Evolutionary conservation across 2,113 vertebrate species (phyloP), one percentile per base, ranked within the genome.

Genomic region (Malaclemys terrapin): DNA sequence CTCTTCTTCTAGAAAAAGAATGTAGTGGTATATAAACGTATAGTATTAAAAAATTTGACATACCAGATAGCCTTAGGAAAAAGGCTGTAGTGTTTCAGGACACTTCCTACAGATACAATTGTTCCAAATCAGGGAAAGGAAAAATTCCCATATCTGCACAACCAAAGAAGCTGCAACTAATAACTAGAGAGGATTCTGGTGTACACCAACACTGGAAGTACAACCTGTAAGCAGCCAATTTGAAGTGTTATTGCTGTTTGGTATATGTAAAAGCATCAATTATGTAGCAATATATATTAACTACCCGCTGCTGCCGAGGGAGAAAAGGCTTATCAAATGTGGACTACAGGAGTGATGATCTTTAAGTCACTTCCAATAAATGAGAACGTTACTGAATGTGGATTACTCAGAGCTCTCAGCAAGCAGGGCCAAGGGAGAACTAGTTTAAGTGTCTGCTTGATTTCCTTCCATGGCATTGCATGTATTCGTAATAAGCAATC

Each of bases 1-100:
- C 49, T 96, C 82, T 87, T 89, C 56, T 94, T 1, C 96, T 97
- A 85, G 59, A 96, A 96, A 52, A 92, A 95, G 85, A 94, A 17
- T 2, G n/a, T n/a, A 76, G 24, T 57, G 11, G 90, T 87, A 92
- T 38, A 72, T n/a, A 11, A 88, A 1, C 38, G 14, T 16, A 38
- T 22, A 92, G 38, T 45, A 84, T 4, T 88, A 2, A 78, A 65
- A 82, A 42, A 31, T 9, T 9, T 16, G 27, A 54, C n/a, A 35
- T 54, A 47, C 3, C 20, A 47, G 10, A 72, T 38, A 72, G 19
- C n/a, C 8, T 10, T 38, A 72, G 65, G n/a, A 38, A 22, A 72
- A 38, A 38, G 8, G 38, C 35, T 5, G 1, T 47, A 47, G 75
- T 27, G 42, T 72, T 38, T 38, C 4, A 9, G 13, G 42, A 78